phyloP scores from a whole-genome alignment of 2,797 vertebrate genomes.

The Threskiornis aethiopicus region DNA sequence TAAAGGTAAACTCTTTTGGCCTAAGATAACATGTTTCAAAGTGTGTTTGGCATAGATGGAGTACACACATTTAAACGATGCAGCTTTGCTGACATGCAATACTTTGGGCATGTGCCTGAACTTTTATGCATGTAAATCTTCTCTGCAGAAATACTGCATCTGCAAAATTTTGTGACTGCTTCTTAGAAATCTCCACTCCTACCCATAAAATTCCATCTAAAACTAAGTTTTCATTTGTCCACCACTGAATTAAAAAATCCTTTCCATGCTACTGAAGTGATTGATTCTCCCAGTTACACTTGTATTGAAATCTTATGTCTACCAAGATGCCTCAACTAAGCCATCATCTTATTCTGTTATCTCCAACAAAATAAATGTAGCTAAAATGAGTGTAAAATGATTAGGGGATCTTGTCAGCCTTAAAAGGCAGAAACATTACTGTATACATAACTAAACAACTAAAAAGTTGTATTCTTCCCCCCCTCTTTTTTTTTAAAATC shows the following conservation, averaged over 20 bases:
- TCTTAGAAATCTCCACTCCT: neutral
- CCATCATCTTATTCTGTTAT: neutral
- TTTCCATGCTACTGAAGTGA: neutral
- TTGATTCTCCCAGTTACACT: neutral
- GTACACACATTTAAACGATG: neutral
- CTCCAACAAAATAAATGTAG: neutral
- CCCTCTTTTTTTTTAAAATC: neutral
- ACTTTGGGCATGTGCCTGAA: neutral
- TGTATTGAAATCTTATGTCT: neutral
- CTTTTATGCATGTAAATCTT: fast-evolving
- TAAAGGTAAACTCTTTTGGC: neutral
- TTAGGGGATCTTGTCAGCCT: neutral
- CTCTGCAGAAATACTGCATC: neutral
- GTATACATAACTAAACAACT: neutral
- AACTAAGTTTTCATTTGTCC: neutral
- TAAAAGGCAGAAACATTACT: neutral
- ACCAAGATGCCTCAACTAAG: neutral
- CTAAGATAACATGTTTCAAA: neutral
- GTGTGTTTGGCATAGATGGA: neutral
- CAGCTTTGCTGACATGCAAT: neutral
- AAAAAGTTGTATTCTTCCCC: neutral
- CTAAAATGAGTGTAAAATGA: neutral
- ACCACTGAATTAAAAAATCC: neutral
- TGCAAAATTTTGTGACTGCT: neutral
- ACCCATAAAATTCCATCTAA: neutral